phyloP scores from a whole-genome alignment of 2,113 vertebrate genomes.

The Crypturellus undulatus region DNA sequence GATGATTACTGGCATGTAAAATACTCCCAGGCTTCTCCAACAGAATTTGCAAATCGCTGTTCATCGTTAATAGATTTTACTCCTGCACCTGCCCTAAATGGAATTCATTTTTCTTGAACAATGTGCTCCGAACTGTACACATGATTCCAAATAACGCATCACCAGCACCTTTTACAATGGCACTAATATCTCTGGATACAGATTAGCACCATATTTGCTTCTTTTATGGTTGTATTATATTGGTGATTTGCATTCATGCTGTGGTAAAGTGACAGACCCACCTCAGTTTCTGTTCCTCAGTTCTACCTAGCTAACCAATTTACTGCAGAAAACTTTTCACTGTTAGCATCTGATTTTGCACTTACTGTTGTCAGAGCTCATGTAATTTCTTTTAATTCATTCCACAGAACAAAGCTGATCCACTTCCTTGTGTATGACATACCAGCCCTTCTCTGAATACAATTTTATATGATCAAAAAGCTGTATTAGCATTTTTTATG shows the following conservation, averaged over 20 bases:
- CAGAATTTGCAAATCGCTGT: background rate
- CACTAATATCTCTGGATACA: background rate
- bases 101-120: background rate
- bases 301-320: background rate
- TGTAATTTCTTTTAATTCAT: background rate
- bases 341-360: background rate
- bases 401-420: background rate
- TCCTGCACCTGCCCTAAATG: background rate
- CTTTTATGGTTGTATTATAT: background rate
- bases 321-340: background rate
- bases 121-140: background rate
- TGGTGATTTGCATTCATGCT: background rate
- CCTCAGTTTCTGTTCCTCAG: background rate
- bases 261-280: background rate
- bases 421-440: background rate
- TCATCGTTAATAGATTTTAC: background rate
- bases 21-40: background rate
- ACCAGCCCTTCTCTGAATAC: background rate
- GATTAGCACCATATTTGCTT: background rate
- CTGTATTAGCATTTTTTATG: background rate
- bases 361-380: background rate
- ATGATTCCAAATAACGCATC: background rate
- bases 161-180: background rate
- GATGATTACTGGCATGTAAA: background rate
- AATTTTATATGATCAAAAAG: background rate